Base-by-base conservation (phyloP, 2,888 invertebrate species). In the Taphrorychus bicolor region DNA sequence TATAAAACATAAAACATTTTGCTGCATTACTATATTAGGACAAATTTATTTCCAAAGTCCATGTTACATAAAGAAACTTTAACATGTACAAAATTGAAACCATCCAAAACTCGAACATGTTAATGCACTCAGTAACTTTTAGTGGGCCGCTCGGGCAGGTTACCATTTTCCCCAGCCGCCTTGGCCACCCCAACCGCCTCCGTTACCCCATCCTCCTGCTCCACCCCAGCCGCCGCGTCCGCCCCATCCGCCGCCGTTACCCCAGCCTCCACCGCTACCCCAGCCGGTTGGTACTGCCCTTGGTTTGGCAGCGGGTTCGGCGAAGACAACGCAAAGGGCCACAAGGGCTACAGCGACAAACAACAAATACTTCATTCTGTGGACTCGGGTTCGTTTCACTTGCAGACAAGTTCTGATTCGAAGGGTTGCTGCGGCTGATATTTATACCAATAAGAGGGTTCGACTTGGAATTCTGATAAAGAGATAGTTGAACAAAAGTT, bases 341-440 rank as follows among this genome's bases (percentile, higher is more conserved):
- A 74, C 59, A n/a, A 72, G 48, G 68, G 66, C 72, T 21, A 74
- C 32, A 51, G 71, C 60, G 19, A 67, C 66, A 58, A 74, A 69
- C 14, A 73, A 23, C 18, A 74, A 52, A 58, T 70, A 60, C 67
- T 75, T 74, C 74, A 74, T 74, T 11, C 5, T 18, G 2, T 65
- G 51, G 23, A 56, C 62, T 14, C 53, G 56, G n/a, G 3, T 32
- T 32, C 3, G 32, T 7, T 32, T 32, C 2, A 56, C 9, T 57
- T 5, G 40, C 21, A 14, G 42, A 60, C 42, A 18, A 51, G 51
- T 51, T 59, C 18, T 59, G 51, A 59, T 23, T 49, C 7, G 18
- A 24, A 23, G 24, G 40, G 58, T 60, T 24, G 59, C 5, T 14
- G 45, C 45, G 2, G 45, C 17, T 2, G 2, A 16, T 45, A 45